A percentile compares a stretch with the other conserved stretches of the same genome.
These are phyloP conservation scores for Bombus huntii DNA, from an alignment of 1,140 invertebrate species.

Conservation along the genomic window DNA sequence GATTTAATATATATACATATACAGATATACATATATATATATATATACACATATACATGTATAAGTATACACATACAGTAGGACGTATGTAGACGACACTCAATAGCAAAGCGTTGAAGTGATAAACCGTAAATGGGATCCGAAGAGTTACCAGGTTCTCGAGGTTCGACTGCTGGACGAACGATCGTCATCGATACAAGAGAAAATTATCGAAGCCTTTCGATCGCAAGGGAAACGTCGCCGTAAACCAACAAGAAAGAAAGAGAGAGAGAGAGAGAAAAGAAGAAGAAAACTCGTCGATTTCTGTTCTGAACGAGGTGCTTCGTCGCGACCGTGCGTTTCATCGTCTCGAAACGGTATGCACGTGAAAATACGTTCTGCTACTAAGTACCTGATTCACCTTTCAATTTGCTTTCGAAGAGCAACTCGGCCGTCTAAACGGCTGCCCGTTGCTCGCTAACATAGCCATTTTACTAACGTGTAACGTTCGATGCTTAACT, in stretches of 20 bases:
- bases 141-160: slow-evolving; percentile 66
- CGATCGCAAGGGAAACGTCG: not conserved
- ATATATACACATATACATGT: slow-evolving; percentile 42
- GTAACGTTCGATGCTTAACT: slow-evolving; percentile 20
- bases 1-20: slow-evolving; percentile 44
- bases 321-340: slow-evolving; percentile 2
- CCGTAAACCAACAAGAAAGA: not conserved
- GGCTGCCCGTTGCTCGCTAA: not conserved
- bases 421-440: not conserved
- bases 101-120: slow-evolving; percentile 79
- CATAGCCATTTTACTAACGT: not conserved
- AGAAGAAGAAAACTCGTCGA: not conserved
- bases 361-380: slow-evolving; percentile 34
- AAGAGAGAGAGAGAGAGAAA: not conserved
- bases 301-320: slow-evolving; percentile 26
- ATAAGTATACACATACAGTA: slow-evolving; percentile 51
- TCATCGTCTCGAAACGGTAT: not conserved
- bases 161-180: slow-evolving; percentile 50
- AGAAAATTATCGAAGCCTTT: not conserved
- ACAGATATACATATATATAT: slow-evolving; percentile 42
- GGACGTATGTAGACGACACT: slow-evolving; percentile 70
- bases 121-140: slow-evolving; percentile 76
- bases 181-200: slow-evolving; percentile 31
- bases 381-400: slow-evolving; percentile 48
- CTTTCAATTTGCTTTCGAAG: slow-evolving; percentile 29